phyloP scores from a whole-genome alignment of 2,113 vertebrate species.

The Hymenochirus boettgeri region DNA sequence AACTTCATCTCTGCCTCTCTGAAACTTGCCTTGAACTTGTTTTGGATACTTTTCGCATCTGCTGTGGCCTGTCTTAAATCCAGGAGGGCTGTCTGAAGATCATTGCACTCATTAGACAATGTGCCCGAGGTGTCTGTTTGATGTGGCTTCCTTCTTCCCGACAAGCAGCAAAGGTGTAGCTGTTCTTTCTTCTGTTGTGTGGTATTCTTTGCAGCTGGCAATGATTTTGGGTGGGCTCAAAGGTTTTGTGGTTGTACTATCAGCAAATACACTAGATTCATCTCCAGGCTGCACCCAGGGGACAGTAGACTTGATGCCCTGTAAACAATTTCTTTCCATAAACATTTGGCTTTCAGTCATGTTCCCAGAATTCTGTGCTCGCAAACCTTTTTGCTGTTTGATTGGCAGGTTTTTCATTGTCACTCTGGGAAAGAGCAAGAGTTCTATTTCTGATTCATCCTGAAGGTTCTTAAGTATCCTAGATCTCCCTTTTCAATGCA shows the following conservation, averaged over 20 bases:
- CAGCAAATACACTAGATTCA: slow-evolving; percentile 59
- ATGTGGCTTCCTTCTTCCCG: background rate
- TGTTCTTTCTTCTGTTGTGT: background rate
- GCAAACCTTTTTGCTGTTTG: background rate
- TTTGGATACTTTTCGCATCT: slow-evolving; percentile 69
- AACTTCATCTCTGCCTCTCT: slow-evolving; percentile 45
- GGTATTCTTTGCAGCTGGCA: slow-evolving; percentile 58
- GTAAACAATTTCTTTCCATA: background rate
- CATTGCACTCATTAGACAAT: slow-evolving; percentile 43
- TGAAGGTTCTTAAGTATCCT: slow-evolving; percentile 74
- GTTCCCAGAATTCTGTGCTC: background rate
- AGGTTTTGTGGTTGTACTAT: slow-evolving; percentile 66
- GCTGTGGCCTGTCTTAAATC: slow-evolving; percentile 65
- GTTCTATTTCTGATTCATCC: slow-evolving; percentile 64
- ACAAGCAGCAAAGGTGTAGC: background rate
- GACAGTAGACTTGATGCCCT: background rate
- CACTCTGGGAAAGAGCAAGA: slow-evolving; percentile 47
- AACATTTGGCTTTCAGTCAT: background rate
- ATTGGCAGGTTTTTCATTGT: slow-evolving; percentile 48
- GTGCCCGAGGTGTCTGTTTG: slow-evolving; percentile 12
- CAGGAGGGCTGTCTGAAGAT: slow-evolving; percentile 69
- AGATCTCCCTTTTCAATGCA: slow-evolving; percentile 90
- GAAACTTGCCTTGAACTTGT: slow-evolving; percentile 64
- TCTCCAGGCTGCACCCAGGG: background rate
- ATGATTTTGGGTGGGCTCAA: slow-evolving; percentile 65